These are phyloP conservation scores for Calidris pygmaea DNA, from an alignment of 2,113 vertebrate species.

Conservation along the genomic window DNA sequence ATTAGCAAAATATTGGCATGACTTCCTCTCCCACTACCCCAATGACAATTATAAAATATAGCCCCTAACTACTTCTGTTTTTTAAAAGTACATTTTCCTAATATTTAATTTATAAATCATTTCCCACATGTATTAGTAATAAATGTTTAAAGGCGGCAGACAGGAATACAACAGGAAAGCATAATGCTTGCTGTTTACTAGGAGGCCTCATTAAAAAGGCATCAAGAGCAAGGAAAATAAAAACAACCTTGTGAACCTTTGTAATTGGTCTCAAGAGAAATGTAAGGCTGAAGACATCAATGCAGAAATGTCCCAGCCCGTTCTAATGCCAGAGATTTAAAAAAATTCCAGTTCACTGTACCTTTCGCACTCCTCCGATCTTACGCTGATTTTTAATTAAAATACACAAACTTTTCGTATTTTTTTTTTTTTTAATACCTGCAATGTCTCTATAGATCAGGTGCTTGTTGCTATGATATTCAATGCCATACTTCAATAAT, in stretches of 20 bases:
- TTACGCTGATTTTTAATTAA: not conserved
- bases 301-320: constrained; percentile 21
- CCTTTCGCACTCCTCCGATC: not conserved
- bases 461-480: not conserved
- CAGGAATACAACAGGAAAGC: constrained; percentile 76
- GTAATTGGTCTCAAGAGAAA: constrained; percentile 76
- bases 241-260: constrained; percentile 79
- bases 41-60: constrained; percentile 63
- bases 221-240: constrained; percentile 77
- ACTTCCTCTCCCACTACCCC: constrained; percentile 52
- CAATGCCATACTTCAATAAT: not conserved
- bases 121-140: constrained; percentile 77
- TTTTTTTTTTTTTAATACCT: not conserved
- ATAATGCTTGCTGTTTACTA: constrained; percentile 70
- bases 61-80: constrained; percentile 34
- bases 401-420: not conserved
- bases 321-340: not conserved
- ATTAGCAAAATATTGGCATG: constrained; percentile 61
- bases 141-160: constrained; percentile 78
- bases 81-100: constrained; percentile 77
- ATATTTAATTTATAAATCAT: constrained; percentile 86
- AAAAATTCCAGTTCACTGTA: not conserved
- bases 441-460: not conserved
- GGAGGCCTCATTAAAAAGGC: constrained; percentile 85
- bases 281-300: constrained; percentile 55